Conservation (phyloP, 2,888 invertebrate species). For the Agrypnus murinus region DNA sequence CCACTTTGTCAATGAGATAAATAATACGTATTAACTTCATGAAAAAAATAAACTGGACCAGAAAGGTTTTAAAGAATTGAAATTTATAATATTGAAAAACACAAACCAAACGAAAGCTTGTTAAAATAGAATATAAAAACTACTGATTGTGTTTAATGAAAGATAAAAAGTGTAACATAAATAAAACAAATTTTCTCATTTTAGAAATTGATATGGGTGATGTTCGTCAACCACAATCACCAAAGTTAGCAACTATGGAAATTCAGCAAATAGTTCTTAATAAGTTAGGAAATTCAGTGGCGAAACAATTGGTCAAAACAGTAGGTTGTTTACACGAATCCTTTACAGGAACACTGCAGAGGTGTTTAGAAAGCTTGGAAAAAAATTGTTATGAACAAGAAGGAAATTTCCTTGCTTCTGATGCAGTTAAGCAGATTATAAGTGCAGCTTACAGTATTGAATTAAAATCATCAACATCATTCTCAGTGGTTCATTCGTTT, state of each 20-base stretch:
- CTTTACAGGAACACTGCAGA: constrained; percentile 87
- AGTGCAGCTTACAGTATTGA: constrained; percentile 86
- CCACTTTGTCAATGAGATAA: no score
- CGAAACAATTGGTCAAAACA: constrained; percentile 84
- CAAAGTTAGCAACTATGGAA: constrained; percentile 77
- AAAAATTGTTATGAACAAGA: constrained; percentile 74
- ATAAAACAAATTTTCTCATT: neutral
- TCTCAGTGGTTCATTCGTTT: constrained; percentile 78
- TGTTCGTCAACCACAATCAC: constrained; percentile 56
- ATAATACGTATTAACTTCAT: no score
- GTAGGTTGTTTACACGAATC: constrained; percentile 88
- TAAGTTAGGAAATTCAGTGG: constrained; percentile 84
- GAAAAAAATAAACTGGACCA: no score
- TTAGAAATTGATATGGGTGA: constrained; percentile 24
- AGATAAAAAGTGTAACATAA: no score
- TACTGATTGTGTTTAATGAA: no score
- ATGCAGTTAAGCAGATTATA: constrained; percentile 84
- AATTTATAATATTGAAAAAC: no score
- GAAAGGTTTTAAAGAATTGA: no score
- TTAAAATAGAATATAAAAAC: no score
- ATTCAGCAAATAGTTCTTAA: constrained; percentile 86
- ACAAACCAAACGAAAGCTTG: no score
- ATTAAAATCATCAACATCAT: constrained; percentile 77
- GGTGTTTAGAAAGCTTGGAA: constrained; percentile 82
- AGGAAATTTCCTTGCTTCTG: constrained; percentile 76